Base-by-base conservation (phyloP, 35 echinoderm and acorn worm species). In the Heliocidaris erythrogramma region DNA sequence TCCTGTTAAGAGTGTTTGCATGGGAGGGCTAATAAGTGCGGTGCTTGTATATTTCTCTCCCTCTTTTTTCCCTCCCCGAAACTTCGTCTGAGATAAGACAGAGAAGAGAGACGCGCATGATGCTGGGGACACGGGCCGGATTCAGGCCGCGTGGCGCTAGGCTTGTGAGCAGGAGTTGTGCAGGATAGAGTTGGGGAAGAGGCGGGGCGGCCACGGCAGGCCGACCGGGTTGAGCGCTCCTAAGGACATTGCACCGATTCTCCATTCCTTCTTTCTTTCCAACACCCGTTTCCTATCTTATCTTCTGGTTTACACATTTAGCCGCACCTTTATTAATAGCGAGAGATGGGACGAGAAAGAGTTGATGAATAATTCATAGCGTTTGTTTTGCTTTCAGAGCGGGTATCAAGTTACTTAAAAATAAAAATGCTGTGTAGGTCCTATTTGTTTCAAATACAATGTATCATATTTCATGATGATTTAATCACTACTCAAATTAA, bases 1-100 rank as follows among this genome's bases (percentile, higher is more conserved):
- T 78, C 65, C 65, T 78, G 65, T 78, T 78, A 78, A 78, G 27
- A 78, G 65, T 78, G 17, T 78, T 78, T 78, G 65, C 65, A 78
- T 78, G 65, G 65, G 65, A 78, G 65, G 65, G 27, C 21, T 78
- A 78, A 78, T 78, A 78, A 78, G 65, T 78, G 27, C 21, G 21
- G 65, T 78, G 27, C 65, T 78, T 78, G 65, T 78, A 24, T 27
- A 78, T 78, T 78, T 78, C 27, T 78, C 65, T 78, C 59, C 27
- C 65, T 21, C 65, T 78, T 78, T 78, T 78, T 78, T 78, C 65
- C 21, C 5, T 78, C 65, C 27, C 1, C 27, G 7, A 27, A 24
- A 18, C 12, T 18, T 78, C 65, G 65, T 78, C 27, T 78, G 18
- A 7, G 65, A 78, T 3, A 78, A n/a, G 27, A 78, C 21, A 78